A percentile compares a stretch with the other conserved stretches of the same genome.
phyloP scores from a whole-genome alignment of 2,113 vertebrate species.

The Amphiprion ocellaris region DNA sequence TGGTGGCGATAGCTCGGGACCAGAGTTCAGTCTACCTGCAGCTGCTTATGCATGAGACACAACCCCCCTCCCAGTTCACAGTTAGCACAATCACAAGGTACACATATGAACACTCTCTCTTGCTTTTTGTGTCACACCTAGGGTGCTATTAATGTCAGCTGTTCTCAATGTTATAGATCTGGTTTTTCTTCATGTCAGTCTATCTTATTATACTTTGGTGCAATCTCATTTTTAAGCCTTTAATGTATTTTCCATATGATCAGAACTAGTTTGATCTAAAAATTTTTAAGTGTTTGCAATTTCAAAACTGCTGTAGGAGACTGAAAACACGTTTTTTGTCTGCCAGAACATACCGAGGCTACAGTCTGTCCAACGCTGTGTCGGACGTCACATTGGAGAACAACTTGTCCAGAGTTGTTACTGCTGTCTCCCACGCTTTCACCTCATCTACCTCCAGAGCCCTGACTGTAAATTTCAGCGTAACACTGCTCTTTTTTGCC shows the following conservation, averaged over 20 bases:
- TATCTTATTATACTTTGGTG: no score
- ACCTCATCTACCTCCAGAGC: conserved; percentile 93
- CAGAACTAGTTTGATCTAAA: no score
- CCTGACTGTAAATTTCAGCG: conserved; percentile 86
- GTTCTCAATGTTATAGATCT: neutral
- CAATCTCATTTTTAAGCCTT: no score
- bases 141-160: no score
- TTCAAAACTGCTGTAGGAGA: no score
- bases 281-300: no score
- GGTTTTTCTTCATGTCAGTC: no score
- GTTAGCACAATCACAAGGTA: conserved; percentile 97
- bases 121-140: neutral
- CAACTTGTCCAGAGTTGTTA: conserved; percentile 93
- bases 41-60: conserved; percentile 96
- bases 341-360: conserved; percentile 93
- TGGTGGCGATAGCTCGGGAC: conserved; percentile 94
- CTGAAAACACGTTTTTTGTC: neutral
- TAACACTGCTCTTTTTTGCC: neutral
- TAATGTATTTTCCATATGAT: no score
- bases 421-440: conserved; percentile 90
- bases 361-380: conserved; percentile 87
- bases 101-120: neutral
- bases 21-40: conserved; percentile 95
- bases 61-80: conserved; percentile 93
- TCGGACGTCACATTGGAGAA: conserved; percentile 95